A percentile compares a stretch with the other conserved stretches of the same genome.
phyloP scores from a whole-genome alignment of 2,888 invertebrate species.

The Epistrophella euchroma region DNA sequence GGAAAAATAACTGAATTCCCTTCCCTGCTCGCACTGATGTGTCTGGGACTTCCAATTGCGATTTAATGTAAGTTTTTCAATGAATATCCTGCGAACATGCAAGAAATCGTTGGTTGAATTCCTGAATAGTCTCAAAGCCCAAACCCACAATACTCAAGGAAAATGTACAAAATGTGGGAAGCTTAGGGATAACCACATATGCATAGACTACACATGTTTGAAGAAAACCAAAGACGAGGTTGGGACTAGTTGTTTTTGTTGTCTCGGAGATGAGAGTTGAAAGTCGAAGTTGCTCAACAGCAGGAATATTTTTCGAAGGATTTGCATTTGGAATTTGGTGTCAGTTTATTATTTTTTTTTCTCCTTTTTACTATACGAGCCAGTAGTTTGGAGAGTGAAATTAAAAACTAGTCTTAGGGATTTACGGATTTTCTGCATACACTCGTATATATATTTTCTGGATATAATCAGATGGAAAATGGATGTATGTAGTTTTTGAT shows the following conservation, averaged over 20 bases:
- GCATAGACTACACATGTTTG: background rate
- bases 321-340: slow-evolving; percentile 33
- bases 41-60: slow-evolving; percentile 34
- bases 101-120: slow-evolving; percentile 46
- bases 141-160: slow-evolving; percentile 7
- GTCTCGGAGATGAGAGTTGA: background rate
- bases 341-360: slow-evolving; percentile 8
- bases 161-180: slow-evolving; percentile 18
- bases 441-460: background rate
- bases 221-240: slow-evolving; percentile 28
- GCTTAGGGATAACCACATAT: slow-evolving; percentile 28
- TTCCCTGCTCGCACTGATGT: slow-evolving; percentile 31
- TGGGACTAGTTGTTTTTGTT: slow-evolving; percentile 10
- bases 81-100: slow-evolving; percentile 47
- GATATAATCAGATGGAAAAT: background rate
- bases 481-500: background rate
- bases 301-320: slow-evolving; percentile 10
- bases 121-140: slow-evolving; percentile 19
- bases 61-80: slow-evolving; percentile 50
- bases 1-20: slow-evolving; percentile 4
- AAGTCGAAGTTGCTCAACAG: slow-evolving; percentile 16
- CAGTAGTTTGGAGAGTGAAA: slow-evolving; percentile 11
- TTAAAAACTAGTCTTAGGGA: slow-evolving; percentile 19
- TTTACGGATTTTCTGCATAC: slow-evolving; percentile 7
- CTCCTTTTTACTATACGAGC: background rate